Base-by-base conservation (phyloP, 1,140 invertebrate species). In the Drosophila equinoxialis region DNA sequence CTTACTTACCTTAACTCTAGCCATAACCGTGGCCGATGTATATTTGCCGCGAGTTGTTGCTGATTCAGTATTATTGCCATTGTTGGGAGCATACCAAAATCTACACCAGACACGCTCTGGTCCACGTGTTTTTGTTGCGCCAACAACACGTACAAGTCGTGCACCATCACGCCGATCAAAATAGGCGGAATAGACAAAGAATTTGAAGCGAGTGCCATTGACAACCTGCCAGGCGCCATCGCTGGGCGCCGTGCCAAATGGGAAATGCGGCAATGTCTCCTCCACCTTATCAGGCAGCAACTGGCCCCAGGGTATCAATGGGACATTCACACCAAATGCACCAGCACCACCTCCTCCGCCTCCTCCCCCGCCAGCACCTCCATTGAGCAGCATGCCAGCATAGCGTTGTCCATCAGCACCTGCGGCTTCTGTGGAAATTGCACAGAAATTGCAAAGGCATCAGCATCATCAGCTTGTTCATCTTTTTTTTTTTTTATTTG, bases 161-260 rank as follows among this genome's bases (percentile, higher is more conserved):
- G 94, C 93, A n/a, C 94, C 94, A 71, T 95, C 94, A 74, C 96
- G 93, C 48, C 94, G 93, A 92, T 98, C 97, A 79, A 95, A 96
- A 83, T 96, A 98, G 37, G 97, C 97, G 1, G 97, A 98, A 87
- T 97, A 98, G 14, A 98, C 96, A 92, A 96, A 98, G 93, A 98
- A 98, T 92, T 97, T 97, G 90, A 95, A 96, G 87, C 96, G 96
- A 92, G 68, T 94, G 42, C 93, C 94, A 63, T 93, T 93, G 64
- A 94, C 94, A 71, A 92, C 92, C 90, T 94, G 94, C 94, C 94
- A 94, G 60, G 90, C 84, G 17, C 94, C 94, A 71, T 94, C 93
- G 64, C 84, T 91, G 68, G 94, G 93, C 67, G 89, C 78, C 0
- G 92, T 79, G 82, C 93, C 93, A 65, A 90, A 86, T 33, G 93